Evolutionary conservation across 2,113 vertebrate species (phyloP).

Genomic region (Thomomys bottae): DNA sequence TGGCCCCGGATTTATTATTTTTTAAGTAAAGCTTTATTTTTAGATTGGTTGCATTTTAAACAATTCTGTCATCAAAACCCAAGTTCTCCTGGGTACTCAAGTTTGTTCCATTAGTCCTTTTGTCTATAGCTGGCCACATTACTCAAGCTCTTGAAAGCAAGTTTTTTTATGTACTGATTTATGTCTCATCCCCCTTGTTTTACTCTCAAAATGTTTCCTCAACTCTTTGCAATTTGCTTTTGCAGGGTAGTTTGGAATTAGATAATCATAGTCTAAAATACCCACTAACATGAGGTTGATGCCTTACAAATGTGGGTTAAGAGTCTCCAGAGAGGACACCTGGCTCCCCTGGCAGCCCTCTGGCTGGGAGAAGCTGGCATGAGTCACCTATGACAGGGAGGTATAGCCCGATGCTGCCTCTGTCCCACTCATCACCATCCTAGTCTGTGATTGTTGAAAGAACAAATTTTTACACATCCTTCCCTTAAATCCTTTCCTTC

Average conservation of each 20-base stretch:
- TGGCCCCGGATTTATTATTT: conserved; percentile 22
- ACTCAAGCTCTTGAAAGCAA: not conserved
- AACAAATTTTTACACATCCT: not conserved
- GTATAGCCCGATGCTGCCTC: accelerated
- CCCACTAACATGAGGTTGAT: not conserved
- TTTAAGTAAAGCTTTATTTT: not conserved
- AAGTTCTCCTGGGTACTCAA: not conserved
- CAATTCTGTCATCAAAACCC: not conserved
- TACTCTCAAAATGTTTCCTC: not conserved
- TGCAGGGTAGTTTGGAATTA: conserved; percentile 35
- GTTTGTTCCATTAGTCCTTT: not conserved
- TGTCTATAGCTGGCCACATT: not conserved
- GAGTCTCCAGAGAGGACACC: not conserved
- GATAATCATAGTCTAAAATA: not conserved
- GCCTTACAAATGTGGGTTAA: not conserved
- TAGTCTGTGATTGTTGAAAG: not conserved
- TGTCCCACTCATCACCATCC: too few relatives aligned
- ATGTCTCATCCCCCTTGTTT: not conserved
- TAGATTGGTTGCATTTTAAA: conserved; percentile 33
- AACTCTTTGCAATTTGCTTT: not conserved
- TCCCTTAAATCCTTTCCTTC: conserved; percentile 9
- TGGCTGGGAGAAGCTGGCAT: too few relatives aligned
- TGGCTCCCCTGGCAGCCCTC: not conserved
- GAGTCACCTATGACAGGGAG: not conserved
- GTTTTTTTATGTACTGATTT: not conserved